Percentiles rank a stretch among this genome's conserved stretches.
Evolutionary conservation across 2,113 vertebrate species (phyloP).

Genomic region (Prunella fulvescens): DNA sequence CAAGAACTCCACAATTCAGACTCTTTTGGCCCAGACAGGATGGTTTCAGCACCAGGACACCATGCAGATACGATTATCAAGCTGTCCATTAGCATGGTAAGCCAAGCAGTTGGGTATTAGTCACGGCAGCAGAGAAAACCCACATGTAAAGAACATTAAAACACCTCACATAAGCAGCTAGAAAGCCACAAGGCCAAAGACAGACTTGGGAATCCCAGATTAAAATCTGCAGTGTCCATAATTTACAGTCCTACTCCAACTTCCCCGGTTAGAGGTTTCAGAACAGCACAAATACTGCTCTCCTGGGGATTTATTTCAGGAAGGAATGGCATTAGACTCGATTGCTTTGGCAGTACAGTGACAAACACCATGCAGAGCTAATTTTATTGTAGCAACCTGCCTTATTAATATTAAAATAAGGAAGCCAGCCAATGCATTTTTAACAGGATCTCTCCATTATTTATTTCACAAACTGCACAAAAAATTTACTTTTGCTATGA

Average conservation of each 20-base stretch:
- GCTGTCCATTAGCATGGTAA: background rate
- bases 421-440: constrained; percentile 48
- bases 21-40: background rate
- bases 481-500: constrained; percentile 23
- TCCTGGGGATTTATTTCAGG: constrained; percentile 20
- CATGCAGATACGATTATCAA: background rate
- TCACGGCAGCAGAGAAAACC: background rate
- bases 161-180: background rate
- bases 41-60: background rate
- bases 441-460: constrained; percentile 44
- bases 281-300: background rate
- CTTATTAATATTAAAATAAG: constrained; percentile 64
- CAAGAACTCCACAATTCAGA: background rate
- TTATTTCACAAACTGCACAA: constrained; percentile 44
- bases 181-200: background rate
- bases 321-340: background rate
- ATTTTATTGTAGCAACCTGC: constrained; percentile 51
- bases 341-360: constrained; percentile 39
- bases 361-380: constrained; percentile 52
- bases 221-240: background rate
- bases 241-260: background rate
- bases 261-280: background rate
- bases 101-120: background rate
- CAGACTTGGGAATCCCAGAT: background rate
- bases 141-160: background rate